phyloP scores from a whole-genome alignment of 2,797 vertebrate genomes.

The Gobionotothen gibberifrons region DNA sequence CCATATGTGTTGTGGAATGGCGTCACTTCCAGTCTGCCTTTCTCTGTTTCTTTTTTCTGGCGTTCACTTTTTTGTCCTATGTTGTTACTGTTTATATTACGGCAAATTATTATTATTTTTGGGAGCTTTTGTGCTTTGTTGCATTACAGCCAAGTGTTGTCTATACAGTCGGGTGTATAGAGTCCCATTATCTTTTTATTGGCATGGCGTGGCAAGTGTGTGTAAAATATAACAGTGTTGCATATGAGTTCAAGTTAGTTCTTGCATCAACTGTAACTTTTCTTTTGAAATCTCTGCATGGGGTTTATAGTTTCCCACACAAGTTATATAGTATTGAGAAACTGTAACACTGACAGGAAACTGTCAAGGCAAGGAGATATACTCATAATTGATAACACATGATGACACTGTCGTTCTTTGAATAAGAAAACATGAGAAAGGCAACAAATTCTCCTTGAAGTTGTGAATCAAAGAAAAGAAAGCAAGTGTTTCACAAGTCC shows the following conservation, averaged over 20 bases:
- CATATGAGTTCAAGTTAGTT: slow-evolving; percentile 8
- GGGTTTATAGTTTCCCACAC: not conserved
- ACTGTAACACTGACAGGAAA: not conserved
- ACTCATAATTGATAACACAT: slow-evolving; percentile 2
- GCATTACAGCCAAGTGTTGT: slow-evolving; percentile 1
- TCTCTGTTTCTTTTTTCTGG: slow-evolving; percentile 11
- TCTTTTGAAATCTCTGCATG: slow-evolving; percentile 1
- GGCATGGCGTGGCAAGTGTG: slow-evolving; percentile 2
- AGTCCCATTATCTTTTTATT: slow-evolving; percentile 20
- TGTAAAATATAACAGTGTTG: slow-evolving; percentile 1
- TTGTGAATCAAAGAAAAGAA: not conserved
- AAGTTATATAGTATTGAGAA: not conserved
- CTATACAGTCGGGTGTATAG: not conserved
- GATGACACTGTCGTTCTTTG: not conserved
- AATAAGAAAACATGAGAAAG: slow-evolving; percentile 5
- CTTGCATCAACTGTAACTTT: not conserved
- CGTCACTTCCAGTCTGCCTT: slow-evolving; percentile 54
- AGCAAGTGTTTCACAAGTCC: slow-evolving; percentile 3
- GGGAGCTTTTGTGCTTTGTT: not conserved
- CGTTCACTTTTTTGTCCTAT: not conserved
- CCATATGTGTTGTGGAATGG: slow-evolving; percentile 28
- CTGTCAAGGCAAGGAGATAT: not conserved
- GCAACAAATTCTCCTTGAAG: not conserved
- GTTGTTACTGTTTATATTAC: slow-evolving; percentile 18
- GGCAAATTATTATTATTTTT: not conserved